Conservation (phyloP, 2,888 invertebrate species). For the Adela reaumurella region DNA sequence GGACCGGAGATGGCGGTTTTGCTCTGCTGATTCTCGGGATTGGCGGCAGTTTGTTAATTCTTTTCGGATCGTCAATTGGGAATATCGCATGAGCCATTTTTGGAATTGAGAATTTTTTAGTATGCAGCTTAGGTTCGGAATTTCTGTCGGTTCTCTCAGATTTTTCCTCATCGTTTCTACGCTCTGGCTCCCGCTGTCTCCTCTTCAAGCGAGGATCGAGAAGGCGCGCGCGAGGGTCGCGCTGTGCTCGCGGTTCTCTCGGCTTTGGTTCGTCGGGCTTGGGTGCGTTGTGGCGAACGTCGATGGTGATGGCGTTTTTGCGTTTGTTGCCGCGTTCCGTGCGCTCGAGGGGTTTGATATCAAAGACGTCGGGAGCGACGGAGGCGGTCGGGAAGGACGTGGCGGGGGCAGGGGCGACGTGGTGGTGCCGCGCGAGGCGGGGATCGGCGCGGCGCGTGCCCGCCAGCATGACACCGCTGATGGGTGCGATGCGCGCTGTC, state of each 20-base stretch:
- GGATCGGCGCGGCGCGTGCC: conserved; percentile 27
- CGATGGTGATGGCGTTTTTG: conserved; percentile 46
- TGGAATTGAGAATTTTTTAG: not conserved
- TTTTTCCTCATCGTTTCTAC: not conserved
- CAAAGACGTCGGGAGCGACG: conserved; percentile 41
- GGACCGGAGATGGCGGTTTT: too few species aligned
- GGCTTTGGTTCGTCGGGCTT: not conserved
- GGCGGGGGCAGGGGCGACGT: conserved; percentile 14
- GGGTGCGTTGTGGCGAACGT: conserved; percentile 25
- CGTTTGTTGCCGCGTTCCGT: conserved; percentile 26
- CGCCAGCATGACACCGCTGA: conserved; percentile 28
- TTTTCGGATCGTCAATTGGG: conserved; percentile 25
- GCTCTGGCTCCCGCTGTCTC: conserved; percentile 13
- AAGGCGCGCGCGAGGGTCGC: conserved; percentile 22
- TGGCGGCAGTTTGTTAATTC: conserved; percentile 38
- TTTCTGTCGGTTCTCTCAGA: not conserved
- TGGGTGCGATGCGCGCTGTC: conserved; percentile 35
- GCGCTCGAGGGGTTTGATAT: conserved; percentile 44
- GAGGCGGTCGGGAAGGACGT: conserved; percentile 13
- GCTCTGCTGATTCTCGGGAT: conserved; percentile 31
- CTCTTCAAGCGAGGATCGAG: conserved; percentile 20
- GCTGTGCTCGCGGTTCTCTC: conserved; percentile 15
- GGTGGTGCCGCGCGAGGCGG: conserved; percentile 27
- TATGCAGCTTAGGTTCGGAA: conserved; percentile 15
- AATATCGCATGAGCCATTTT: conserved; percentile 16